Conservation (phyloP, 2,113 vertebrate species). For the Thamnophis sirtalis region DNA sequence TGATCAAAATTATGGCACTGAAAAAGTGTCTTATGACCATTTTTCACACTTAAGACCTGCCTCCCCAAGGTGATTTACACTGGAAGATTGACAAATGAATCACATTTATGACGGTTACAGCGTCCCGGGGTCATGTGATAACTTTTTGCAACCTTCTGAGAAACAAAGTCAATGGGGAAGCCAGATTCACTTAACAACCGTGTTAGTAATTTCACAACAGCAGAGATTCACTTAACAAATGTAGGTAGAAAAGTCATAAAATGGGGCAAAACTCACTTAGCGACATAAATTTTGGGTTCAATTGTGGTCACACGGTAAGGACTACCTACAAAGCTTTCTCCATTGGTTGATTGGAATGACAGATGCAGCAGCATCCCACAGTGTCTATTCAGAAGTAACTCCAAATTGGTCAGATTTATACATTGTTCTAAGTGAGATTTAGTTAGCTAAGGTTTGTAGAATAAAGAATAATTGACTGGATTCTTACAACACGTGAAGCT, state of each 20-base stretch:
- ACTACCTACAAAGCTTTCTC: background rate
- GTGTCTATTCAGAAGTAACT: background rate
- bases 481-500: background rate
- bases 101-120: background rate
- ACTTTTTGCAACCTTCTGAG: background rate
- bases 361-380: background rate
- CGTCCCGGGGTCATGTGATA: too few species aligned
- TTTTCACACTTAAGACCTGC: background rate
- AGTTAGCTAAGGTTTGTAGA: background rate
- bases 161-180: background rate
- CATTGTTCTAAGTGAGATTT: background rate
- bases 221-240: background rate
- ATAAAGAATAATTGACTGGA: background rate
- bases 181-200: background rate
- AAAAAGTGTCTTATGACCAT: background rate
- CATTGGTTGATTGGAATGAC: background rate
- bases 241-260: background rate
- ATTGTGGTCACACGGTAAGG: background rate
- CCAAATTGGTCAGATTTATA: background rate
- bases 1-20: background rate
- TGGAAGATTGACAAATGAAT: background rate
- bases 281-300: background rate
- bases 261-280: background rate
- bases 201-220: background rate
- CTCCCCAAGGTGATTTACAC: background rate